A percentile compares a stretch with the other conserved stretches of the same genome.
Evolutionary conservation across 2,888 invertebrate genomes (phyloP).

Genomic region (Tenthredo amoena): DNA sequence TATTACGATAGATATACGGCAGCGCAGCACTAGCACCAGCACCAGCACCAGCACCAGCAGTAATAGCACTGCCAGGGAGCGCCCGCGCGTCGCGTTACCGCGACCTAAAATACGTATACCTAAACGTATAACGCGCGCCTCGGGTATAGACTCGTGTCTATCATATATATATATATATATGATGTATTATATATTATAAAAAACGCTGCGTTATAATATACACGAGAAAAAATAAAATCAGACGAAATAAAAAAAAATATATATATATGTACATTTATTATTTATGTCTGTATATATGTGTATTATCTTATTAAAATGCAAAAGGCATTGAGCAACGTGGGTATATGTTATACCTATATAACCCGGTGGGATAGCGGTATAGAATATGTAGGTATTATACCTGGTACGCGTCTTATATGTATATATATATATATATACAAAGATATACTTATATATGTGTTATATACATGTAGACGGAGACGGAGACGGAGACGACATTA

Average conservation of each 20-base stretch:
- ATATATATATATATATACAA: not conserved
- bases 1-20: constrained; percentile 61
- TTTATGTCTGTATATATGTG: constrained; percentile 62
- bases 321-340: constrained; percentile 26
- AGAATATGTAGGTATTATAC: not conserved
- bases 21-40: constrained; percentile 9
- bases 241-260: not conserved
- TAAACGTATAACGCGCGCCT: not conserved
- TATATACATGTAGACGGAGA: not conserved
- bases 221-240: constrained; percentile 7
- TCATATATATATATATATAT: not conserved
- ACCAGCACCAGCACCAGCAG: not conserved
- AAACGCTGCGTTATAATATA: not conserved
- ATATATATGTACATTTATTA: constrained; percentile 3
- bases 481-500: constrained; percentile 66
- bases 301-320: constrained; percentile 37
- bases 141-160: not conserved
- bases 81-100: not conserved
- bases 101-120: not conserved
- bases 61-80: not conserved
- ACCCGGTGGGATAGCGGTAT: not conserved
- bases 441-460: not conserved
- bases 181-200: not conserved
- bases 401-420: not conserved
- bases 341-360: constrained; percentile 8